Conservation (phyloP, 2,113 vertebrate species). For the Leucopsar rothschildi region DNA sequence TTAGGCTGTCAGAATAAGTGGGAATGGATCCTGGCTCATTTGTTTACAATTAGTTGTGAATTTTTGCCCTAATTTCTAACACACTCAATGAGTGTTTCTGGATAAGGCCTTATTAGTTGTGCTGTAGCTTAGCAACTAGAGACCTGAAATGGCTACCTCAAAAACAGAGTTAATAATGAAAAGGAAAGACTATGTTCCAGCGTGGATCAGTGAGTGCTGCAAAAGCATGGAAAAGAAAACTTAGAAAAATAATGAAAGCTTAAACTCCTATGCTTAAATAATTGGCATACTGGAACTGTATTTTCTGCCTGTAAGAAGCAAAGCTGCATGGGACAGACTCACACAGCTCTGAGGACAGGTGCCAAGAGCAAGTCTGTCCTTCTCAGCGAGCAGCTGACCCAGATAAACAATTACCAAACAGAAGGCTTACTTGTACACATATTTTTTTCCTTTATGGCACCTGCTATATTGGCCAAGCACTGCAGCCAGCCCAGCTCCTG, state of each 20-base stretch:
- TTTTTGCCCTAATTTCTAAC: background rate
- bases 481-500: background rate
- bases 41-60: background rate
- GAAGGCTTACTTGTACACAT: background rate
- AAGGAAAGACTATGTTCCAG: background rate
- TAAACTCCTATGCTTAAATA: background rate
- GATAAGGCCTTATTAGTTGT: background rate
- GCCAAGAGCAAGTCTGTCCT: constrained; percentile 46
- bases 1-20: background rate
- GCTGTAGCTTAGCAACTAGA: background rate
- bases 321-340: background rate
- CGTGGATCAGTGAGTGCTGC: background rate
- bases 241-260: constrained; percentile 24
- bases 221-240: constrained; percentile 1
- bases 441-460: background rate
- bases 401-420: background rate
- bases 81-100: background rate
- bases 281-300: background rate
- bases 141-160: background rate
- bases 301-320: background rate
- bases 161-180: background rate
- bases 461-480: background rate
- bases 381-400: background rate
- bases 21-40: background rate
- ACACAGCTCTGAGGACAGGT: background rate